Evolutionary conservation across 2,797 vertebrate species (phyloP).

Genomic region (Channallabes apus): DNA sequence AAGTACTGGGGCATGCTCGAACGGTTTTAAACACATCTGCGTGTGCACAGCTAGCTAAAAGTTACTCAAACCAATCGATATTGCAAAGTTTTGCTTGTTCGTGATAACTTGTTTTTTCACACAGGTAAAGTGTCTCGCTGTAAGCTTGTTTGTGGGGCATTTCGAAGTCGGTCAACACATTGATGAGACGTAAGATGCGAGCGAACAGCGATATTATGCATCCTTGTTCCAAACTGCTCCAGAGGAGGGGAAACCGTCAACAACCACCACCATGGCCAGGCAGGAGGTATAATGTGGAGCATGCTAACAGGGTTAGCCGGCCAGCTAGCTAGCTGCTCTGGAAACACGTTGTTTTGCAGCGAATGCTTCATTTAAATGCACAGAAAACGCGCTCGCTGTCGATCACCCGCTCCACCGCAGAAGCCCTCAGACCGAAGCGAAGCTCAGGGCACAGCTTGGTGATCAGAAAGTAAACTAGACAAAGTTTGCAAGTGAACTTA

Average conservation of each 20-base stretch:
- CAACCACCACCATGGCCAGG: conserved; percentile 26
- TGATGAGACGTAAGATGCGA: background rate
- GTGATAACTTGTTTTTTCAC: conserved; percentile 30
- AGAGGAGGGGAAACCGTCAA: background rate
- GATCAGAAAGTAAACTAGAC: conserved; percentile 36
- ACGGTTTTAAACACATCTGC: background rate
- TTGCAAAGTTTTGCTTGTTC: conserved; percentile 29
- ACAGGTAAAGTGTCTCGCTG: background rate
- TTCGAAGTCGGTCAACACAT: conserved; percentile 5
- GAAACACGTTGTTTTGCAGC: conserved; percentile 60
- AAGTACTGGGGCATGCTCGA: conserved; percentile 1
- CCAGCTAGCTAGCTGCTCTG: conserved; percentile 56
- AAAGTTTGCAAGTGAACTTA: conserved; percentile 71
- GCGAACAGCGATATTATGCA: background rate
- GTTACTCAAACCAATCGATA: conserved; percentile 2
- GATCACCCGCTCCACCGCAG: conserved; percentile 4
- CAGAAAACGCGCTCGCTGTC: conserved; percentile 30
- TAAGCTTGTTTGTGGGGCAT: background rate
- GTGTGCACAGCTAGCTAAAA: conserved; percentile 4
- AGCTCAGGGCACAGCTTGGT: conserved; percentile 7
- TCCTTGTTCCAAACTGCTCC: conserved; percentile 5
- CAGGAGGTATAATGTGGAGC: conserved; percentile 49
- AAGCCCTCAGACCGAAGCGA: background rate
- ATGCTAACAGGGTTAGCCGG: conserved; percentile 56
- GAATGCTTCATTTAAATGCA: conserved; percentile 49